A percentile compares a stretch with the other conserved stretches of the same genome.
These are phyloP conservation scores for Pyrgilauda ruficollis DNA, from an alignment of 2,113 vertebrate species.

Conservation along the genomic window DNA sequence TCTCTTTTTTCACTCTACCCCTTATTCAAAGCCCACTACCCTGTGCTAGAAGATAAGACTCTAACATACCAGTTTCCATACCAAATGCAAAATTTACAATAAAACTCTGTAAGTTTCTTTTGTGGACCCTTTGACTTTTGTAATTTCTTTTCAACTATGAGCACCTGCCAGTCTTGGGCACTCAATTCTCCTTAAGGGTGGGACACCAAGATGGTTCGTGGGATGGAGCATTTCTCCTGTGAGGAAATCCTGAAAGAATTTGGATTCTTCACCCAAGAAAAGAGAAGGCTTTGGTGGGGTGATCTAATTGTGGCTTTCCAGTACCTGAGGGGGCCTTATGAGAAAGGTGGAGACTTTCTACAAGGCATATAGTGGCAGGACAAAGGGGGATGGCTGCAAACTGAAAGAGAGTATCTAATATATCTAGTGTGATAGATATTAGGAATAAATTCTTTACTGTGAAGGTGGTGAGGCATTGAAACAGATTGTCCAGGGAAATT, in stretches of 20 bases:
- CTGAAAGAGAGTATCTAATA: background rate
- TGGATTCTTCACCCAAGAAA: background rate
- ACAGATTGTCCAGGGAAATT: background rate
- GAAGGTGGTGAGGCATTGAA: background rate
- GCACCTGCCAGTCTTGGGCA: background rate
- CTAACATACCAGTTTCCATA: background rate
- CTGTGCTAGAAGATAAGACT: background rate
- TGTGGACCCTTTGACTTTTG: background rate
- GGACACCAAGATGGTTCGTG: background rate
- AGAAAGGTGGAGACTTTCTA: background rate
- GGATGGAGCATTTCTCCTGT: background rate
- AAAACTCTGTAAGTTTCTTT: background rate
- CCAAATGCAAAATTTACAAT: background rate
- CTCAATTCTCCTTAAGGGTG: background rate
- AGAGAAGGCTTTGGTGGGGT: background rate
- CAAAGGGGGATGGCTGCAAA: background rate
- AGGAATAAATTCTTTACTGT: background rate
- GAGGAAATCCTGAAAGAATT: background rate
- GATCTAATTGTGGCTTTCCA: background rate
- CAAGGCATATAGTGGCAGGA: background rate
- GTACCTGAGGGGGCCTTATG: background rate
- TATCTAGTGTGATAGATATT: background rate
- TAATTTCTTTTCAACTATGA: background rate
- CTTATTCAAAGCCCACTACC: background rate
- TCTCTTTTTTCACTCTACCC: background rate